phyloP scores from a whole-genome alignment of 1,140 invertebrate species.

The Colletes latitarsis region DNA sequence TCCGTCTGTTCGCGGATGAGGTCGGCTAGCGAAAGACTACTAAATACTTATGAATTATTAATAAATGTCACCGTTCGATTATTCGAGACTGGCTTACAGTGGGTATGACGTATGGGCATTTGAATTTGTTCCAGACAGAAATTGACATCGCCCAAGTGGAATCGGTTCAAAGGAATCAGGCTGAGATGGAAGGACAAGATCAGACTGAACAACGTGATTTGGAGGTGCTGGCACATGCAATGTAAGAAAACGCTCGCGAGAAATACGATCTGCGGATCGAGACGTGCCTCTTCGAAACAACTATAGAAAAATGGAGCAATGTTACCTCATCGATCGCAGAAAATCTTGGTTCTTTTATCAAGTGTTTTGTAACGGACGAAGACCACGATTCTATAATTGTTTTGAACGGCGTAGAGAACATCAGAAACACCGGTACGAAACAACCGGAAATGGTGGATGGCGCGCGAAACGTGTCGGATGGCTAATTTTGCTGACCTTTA shows the following conservation, averaged over 20 bases:
- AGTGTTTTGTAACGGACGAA: background rate
- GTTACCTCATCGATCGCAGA: too few species aligned
- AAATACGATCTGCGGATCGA: background rate
- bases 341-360: background rate
- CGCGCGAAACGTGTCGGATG: background rate
- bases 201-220: constrained; percentile 99
- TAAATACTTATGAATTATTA: background rate
- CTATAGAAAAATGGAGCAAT: background rate
- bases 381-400: background rate
- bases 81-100: constrained; percentile 29
- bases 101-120: constrained; percentile 67
- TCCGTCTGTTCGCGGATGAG: too few species aligned
- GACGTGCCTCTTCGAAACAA: background rate
- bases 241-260: constrained; percentile 86
- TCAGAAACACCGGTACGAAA: background rate
- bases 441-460: constrained; percentile 18
- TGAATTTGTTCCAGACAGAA: constrained; percentile 91
- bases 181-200: constrained; percentile 99
- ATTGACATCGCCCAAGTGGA: constrained; percentile 99
- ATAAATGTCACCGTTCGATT: background rate
- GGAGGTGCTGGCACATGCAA: constrained; percentile 99
- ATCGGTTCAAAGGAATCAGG: constrained; percentile 98
- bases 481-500: constrained; percentile 32
- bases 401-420: background rate
- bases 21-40: too few species aligned